Base-by-base conservation (phyloP, 2,797 vertebrate species). In the Neosalanx taihuensis region DNA sequence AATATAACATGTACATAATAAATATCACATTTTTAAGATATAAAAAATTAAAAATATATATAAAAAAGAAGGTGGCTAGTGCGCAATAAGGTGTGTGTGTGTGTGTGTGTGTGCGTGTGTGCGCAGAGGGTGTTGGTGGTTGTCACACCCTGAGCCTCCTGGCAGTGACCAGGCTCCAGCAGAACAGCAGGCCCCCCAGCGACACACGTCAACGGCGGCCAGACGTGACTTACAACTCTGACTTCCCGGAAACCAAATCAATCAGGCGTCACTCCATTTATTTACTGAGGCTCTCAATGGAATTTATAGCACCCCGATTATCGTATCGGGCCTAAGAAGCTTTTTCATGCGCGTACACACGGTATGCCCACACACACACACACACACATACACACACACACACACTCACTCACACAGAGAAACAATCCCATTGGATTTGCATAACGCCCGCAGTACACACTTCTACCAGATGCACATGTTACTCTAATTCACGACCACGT, bases 171-270 rank as follows among this genome's bases (percentile, higher is more conserved):
- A 81, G 81, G 71, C 76, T 86, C 77, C 67, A 74, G 76, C 73
- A 74, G 79, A 76, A 79, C 76, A 83, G 80, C 74, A 80, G 82
- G 88, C 87, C 78, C 84, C 81, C 78, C 77, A 76, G 77, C 77
- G 73, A 65, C 69, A 69, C 70, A 5, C 70, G 81, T 85, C 84
- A 85, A 81, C 73, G 78, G 78, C 82, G 82, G 80, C 69, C 76
- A 85, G 79, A 86, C 81, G 65, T 86, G 83, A 89, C 75, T 88
- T 86, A 87, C 67, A 72, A 82, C 81, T 79, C 70, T 59, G 57
- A 66, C 78, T 88, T 86, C 84, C 81, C 85, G 61, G 76, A 88
- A 88, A 86, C 83, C 77, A 85, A 87, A 90, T 83, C 83, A 89
- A 86, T 85, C 76, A 84, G 76, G 75, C 70, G 65, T 70, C 63